phyloP scores from a whole-genome alignment of 2,797 vertebrate species.

The Trachops cirrhosus region DNA sequence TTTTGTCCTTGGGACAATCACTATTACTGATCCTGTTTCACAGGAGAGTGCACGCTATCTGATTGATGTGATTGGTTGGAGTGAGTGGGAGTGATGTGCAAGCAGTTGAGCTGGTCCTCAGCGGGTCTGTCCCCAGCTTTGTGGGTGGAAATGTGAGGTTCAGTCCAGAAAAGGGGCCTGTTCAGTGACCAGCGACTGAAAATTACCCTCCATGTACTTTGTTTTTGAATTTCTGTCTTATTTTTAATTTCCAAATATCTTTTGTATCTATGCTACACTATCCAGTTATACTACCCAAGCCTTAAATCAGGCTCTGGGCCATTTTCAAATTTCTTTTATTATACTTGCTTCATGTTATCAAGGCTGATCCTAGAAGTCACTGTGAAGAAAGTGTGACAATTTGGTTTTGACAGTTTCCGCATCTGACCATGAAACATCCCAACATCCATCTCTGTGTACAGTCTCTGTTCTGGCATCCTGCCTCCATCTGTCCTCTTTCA shows the following conservation, averaged over 20 bases:
- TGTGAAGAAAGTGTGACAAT: background rate
- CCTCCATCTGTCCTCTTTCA: background rate
- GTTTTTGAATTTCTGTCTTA: background rate
- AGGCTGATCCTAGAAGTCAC: background rate
- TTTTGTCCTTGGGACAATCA: background rate
- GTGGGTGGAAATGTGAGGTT: background rate
- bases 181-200: background rate
- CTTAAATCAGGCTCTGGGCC: background rate
- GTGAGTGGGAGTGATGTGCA: background rate
- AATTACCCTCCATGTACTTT: background rate
- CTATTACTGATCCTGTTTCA: background rate
- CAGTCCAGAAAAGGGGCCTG: background rate
- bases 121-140: background rate
- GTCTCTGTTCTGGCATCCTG: background rate
- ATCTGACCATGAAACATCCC: background rate
- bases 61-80: background rate
- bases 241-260: constrained; percentile 29
- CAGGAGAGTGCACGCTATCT: background rate
- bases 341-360: background rate
- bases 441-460: background rate
- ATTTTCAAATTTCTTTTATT: background rate
- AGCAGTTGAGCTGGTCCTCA: background rate
- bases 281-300: background rate
- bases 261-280: background rate
- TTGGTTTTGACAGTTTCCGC: background rate